Base-by-base conservation (phyloP, 2,113 vertebrate species). In the Zapornia atra region DNA sequence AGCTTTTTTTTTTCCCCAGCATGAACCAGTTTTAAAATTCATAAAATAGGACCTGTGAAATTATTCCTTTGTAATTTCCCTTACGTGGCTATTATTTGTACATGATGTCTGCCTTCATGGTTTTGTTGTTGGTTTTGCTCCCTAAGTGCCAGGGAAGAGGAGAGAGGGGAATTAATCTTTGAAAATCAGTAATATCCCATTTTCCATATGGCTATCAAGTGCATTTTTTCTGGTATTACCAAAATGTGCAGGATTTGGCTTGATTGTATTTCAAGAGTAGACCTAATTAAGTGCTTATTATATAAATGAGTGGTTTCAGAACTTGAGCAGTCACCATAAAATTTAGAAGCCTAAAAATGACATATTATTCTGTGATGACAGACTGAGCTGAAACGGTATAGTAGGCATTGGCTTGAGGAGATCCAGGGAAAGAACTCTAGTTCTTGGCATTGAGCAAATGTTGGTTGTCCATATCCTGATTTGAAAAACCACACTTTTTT, bases 271-370 rank as follows among this genome's bases (percentile, higher is more conserved):
- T 91, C 48, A 93, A 81, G 59, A 82, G 71, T 3, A 91, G 76
- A 72, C 61, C 51, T 90, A 90, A 93, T 94, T 80, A 93, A 93
- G 38, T 70, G 73, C 70, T 85, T 80, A 65, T 80, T 86, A 70
- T 80, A 50, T 65, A 87, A 92, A 77, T 40, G n/a, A 89, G 40
- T 15, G n/a, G n/a, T 16, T 90, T 93, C 76, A 83, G 90, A 85
- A 76, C 59, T 69, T 46, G 20, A 90, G 79, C 64, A n/a, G 13
- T 72, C 76, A 70, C 78, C 85, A 60, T 70, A 83, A 88, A 82
- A 84, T 72, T 29, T 31, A 91, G 88, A 71, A 88, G 88, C 82
- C 86, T 93, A 61, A 64, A 94, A 95, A 46, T 66, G 70, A 71
- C 70, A 56, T 4, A 10, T 56, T 66, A 29, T 34, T 88, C 82